Conservation (phyloP, 2,113 vertebrate species). For the Chionodraco myersi region DNA sequence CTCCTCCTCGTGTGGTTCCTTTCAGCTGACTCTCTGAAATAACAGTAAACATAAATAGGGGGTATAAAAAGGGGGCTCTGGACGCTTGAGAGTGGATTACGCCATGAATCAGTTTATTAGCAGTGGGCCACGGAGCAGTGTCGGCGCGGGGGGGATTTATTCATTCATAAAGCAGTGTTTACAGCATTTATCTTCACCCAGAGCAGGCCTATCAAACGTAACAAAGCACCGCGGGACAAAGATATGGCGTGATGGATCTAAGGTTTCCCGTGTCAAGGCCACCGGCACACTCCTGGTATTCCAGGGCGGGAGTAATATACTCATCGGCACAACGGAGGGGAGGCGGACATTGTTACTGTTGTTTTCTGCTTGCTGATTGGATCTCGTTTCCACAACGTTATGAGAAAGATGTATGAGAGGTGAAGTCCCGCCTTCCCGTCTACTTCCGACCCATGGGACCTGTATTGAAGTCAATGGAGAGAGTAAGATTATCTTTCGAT, state of each 20-base stretch:
- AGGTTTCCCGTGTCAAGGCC: conserved; percentile 63
- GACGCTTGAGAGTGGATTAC: conserved; percentile 77
- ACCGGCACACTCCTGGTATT: conserved; percentile 50
- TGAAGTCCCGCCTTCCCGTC: no score
- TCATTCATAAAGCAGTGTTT: conserved; percentile 83
- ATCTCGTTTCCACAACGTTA: conserved; percentile 38
- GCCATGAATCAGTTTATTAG: conserved; percentile 85
- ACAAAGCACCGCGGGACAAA: conserved; percentile 76
- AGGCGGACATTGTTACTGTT: conserved; percentile 39
- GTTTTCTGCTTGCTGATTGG: conserved; percentile 54
- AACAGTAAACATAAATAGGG: conserved; percentile 82
- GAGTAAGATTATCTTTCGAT: no score
- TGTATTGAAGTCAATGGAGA: no score
- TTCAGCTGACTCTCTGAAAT: conserved; percentile 81
- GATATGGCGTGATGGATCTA: conserved; percentile 67
- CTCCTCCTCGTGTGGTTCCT: conserved; percentile 66
- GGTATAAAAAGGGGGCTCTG: conserved; percentile 72
- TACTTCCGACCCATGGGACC: no score
- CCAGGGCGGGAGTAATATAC: conserved; percentile 38
- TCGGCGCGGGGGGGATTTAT: conserved; percentile 73
- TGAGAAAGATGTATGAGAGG: neutral
- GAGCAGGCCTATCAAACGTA: conserved; percentile 75
- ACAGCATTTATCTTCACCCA: conserved; percentile 82
- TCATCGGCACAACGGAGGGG: conserved; percentile 34
- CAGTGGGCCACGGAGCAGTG: conserved; percentile 59